A percentile compares a stretch with the other conserved stretches of the same genome.
phyloP scores from a whole-genome alignment of 2,888 invertebrate genomes.

The Cephonodes hylas region DNA sequence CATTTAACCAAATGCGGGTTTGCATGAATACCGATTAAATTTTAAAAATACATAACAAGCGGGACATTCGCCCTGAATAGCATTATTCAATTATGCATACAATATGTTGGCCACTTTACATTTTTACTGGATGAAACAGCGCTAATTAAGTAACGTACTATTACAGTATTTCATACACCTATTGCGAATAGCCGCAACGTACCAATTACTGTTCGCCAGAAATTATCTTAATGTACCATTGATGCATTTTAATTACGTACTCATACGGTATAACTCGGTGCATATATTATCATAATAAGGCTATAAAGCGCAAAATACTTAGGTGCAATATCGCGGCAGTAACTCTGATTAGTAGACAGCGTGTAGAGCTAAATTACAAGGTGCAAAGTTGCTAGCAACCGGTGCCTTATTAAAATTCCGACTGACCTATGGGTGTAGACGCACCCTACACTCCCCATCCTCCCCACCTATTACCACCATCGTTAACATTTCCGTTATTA shows the following conservation, averaged over 20 bases:
- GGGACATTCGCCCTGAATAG: constrained; percentile 52
- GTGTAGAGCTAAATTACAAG: constrained; percentile 29
- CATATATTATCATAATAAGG: constrained; percentile 2
- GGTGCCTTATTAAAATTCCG: constrained; percentile 45
- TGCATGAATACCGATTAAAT: constrained; percentile 57
- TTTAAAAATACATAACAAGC: constrained; percentile 55
- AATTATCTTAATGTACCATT: neutral
- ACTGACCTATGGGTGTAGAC: constrained; percentile 36
- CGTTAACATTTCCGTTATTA: constrained; percentile 80
- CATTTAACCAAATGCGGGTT: constrained; percentile 77
- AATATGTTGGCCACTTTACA: neutral
- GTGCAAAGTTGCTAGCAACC: constrained; percentile 26
- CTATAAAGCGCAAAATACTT: constrained; percentile 5
- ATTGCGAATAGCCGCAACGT: neutral
- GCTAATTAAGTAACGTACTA: neutral
- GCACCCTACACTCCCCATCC: constrained; percentile 28
- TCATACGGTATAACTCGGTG: neutral
- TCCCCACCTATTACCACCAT: constrained; percentile 45
- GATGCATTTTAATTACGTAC: neutral
- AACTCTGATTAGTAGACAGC: constrained; percentile 25
- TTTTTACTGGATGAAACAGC: neutral
- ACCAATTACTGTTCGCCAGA: neutral
- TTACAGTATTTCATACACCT: neutral
- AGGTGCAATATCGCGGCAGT: constrained; percentile 15
- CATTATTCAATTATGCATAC: constrained; percentile 11